These are phyloP conservation scores for Mustela lutreola DNA, from an alignment of 2,113 vertebrate species.

Conservation along the genomic window DNA sequence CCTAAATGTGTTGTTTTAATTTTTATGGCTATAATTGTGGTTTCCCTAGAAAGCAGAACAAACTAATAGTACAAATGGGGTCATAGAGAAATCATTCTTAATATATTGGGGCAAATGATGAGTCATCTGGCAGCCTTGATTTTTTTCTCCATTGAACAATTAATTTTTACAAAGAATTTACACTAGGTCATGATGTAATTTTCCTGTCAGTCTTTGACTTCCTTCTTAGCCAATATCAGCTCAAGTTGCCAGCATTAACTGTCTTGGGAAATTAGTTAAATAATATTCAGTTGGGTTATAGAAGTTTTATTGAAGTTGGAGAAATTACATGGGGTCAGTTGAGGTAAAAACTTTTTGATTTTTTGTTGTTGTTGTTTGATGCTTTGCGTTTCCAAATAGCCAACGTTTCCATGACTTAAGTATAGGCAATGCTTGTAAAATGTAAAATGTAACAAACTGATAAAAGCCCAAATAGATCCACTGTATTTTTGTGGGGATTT, in stretches of 20 bases:
- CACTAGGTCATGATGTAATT: background rate
- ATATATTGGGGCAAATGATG: background rate
- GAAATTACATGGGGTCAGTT: background rate
- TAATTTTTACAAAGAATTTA: background rate
- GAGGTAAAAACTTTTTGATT: background rate
- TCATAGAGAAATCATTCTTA: background rate
- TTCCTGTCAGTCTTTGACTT: background rate
- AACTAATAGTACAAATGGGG: background rate
- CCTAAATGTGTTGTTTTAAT: background rate
- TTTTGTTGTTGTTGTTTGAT: background rate
- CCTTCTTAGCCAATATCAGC: background rate
- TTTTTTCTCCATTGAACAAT: too few species aligned
- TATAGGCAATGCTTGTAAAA: background rate
- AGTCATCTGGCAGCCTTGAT: background rate
- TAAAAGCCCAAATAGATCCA: background rate
- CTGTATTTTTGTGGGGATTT: background rate
- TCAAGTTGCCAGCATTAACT: background rate
- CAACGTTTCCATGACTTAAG: background rate
- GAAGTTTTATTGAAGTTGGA: background rate
- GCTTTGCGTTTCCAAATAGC: background rate
- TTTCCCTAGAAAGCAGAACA: background rate
- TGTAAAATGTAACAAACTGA: background rate
- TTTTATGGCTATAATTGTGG: background rate
- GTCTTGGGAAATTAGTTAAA: background rate
- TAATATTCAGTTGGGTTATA: background rate